Evolutionary conservation across 1,140 invertebrate genomes (phyloP), one percentile per base, ranked within the genome.

Genomic region (Bradysia coprophila): DNA sequence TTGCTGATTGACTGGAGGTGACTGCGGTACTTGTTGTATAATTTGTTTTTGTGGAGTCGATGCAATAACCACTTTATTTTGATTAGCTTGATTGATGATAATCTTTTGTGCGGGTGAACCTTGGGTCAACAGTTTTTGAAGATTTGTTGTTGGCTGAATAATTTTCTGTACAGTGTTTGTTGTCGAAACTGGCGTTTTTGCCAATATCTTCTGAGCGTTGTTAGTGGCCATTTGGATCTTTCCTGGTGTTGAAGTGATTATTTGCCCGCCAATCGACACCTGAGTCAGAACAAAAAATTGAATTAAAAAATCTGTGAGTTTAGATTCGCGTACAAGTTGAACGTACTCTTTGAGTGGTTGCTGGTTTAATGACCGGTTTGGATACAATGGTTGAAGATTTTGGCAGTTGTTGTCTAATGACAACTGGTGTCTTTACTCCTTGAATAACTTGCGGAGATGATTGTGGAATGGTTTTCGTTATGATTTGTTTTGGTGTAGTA

Each of bases 81-180:
- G 11, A 19, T 38, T 38, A 3, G 36, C 16, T 18, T 38, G 36
- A 20, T 38, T 38, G 21, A 42, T 37, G 15, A 42, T 9, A 15
- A 42, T 21, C 21, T 42, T 42, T 23, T 42, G 41, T 23, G 22
- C 13, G 23, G 21, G 9, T 8, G 38, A 18, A 15, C 41, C 28
- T 23, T 37, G 32, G 11, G 28, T 32, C 4, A 42, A 24, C 1
- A 42, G 20, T 22, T 42, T 32, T 23, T 42, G 41, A 4, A 42
- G 15, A 36, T 42, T 42, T 20, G 41, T 20, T 16, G 32, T 32
- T 21, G 16, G 21, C 16, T 21, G 18, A 0, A 34, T 21, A 13
- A 31, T 20, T 41, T 28, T 28, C 21, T 20, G 28, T 33, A 19
- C 10, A 9, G 9, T 21, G n/a, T 41, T 23, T n/a, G n/a, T n/a